These are phyloP conservation scores for Hemichromis elongatus DNA, from an alignment of 2,113 vertebrate species.

Conservation along the genomic window DNA sequence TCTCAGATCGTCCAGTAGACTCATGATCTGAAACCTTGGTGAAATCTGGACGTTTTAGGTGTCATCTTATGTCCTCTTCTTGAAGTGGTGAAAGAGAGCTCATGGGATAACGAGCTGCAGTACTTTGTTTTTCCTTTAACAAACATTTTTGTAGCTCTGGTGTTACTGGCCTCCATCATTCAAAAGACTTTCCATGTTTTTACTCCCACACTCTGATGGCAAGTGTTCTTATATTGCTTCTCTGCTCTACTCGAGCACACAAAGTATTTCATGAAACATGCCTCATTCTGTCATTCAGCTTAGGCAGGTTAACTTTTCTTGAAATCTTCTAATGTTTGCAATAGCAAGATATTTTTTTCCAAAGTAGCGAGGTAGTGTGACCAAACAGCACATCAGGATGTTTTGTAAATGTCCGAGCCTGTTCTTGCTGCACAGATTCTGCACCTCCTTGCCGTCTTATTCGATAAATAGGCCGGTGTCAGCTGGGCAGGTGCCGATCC, in stretches of 20 bases:
- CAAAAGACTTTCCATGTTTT: background rate
- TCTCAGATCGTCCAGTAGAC: background rate
- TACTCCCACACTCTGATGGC: background rate
- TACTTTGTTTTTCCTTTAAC: no score
- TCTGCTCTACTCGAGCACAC: background rate
- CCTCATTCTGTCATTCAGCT: background rate
- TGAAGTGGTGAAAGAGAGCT: no score
- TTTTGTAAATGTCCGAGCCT: accelerated
- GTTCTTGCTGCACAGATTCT: background rate
- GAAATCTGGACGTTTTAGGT: background rate
- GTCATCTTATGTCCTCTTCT: background rate
- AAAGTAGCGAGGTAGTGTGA: background rate
- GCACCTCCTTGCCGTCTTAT: background rate
- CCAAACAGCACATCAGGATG: background rate
- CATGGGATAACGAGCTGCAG: no score
- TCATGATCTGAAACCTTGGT: background rate
- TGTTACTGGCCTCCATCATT: background rate
- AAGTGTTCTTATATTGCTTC: background rate
- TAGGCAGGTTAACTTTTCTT: background rate
- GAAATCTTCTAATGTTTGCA: background rate
- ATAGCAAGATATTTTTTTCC: background rate
- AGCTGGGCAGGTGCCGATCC: background rate
- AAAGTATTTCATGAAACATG: background rate
- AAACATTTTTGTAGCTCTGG: background rate
- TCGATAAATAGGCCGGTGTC: background rate